These are phyloP conservation scores for Crocidura indochinensis DNA, from an alignment of 2,797 vertebrate genomes.

Conservation along the genomic window DNA sequence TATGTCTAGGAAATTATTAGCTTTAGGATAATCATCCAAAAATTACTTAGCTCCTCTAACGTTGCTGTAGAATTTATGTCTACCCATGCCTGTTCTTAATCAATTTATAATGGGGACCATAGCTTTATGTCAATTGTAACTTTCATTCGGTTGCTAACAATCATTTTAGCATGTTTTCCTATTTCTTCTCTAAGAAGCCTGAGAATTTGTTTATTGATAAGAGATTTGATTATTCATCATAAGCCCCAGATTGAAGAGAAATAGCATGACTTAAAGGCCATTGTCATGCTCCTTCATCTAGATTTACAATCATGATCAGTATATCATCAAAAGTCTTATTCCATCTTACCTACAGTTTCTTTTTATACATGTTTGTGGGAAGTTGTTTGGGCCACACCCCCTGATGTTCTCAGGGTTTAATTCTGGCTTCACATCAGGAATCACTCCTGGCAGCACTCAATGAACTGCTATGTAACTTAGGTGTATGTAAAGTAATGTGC, in stretches of 20 bases:
- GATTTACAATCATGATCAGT: background rate
- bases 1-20: background rate
- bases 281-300: background rate
- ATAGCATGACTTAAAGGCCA: background rate
- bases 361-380: background rate
- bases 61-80: background rate
- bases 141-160: background rate
- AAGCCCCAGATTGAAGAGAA: constrained; percentile 15
- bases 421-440: no score
- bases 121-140: background rate
- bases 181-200: background rate
- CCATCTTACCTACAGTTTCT: background rate
- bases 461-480: no score
- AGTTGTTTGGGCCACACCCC: no score
- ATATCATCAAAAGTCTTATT: no score
- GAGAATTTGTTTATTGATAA: background rate
- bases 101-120: background rate
- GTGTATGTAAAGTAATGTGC: no score
- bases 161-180: background rate
- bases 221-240: background rate
- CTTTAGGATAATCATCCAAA: background rate
- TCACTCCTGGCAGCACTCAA: no score
- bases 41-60: background rate
- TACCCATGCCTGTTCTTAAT: background rate
- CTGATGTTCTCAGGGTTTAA: no score